phyloP scores from a whole-genome alignment of 2,113 vertebrate genomes.

The Hippolais icterina region DNA sequence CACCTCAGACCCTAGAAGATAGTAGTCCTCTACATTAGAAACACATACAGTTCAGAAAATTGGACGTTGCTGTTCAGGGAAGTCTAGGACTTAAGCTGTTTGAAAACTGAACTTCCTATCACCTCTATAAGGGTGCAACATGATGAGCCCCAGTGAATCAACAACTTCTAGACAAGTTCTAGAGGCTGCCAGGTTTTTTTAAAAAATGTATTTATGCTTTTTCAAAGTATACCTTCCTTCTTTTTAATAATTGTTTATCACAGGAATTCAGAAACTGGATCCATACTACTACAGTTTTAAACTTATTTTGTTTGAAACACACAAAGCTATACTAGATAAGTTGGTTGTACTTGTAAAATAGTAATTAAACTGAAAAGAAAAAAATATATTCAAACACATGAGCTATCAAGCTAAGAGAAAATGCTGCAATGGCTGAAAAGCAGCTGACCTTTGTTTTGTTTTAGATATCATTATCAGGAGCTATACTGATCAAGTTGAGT shows the following conservation, averaged over 20 bases:
- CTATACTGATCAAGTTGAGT: neutral
- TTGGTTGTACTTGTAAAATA: neutral
- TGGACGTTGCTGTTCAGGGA: neutral
- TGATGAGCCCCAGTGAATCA: neutral
- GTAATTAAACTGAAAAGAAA: conserved; percentile 10
- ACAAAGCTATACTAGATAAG: neutral
- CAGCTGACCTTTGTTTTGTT: neutral
- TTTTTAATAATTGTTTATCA: neutral
- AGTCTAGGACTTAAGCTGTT: conserved; percentile 22
- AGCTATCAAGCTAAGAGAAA: neutral
- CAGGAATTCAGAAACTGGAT: neutral
- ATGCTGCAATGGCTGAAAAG: neutral
- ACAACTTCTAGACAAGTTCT: neutral
- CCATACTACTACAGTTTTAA: neutral
- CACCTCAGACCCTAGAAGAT: conserved; percentile 43
- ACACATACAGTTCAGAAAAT: conserved; percentile 21
- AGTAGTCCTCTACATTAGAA: conserved; percentile 34
- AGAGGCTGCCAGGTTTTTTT: neutral
- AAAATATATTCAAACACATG: neutral
- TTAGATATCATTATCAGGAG: neutral
- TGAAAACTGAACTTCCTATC: conserved; percentile 59
- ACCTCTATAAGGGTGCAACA: neutral
- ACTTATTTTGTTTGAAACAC: neutral
- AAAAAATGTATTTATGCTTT: neutral
- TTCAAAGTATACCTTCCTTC: neutral